Evolutionary conservation across 2,888 invertebrate species (phyloP).

Genomic region (Ethmia dodecea): DNA sequence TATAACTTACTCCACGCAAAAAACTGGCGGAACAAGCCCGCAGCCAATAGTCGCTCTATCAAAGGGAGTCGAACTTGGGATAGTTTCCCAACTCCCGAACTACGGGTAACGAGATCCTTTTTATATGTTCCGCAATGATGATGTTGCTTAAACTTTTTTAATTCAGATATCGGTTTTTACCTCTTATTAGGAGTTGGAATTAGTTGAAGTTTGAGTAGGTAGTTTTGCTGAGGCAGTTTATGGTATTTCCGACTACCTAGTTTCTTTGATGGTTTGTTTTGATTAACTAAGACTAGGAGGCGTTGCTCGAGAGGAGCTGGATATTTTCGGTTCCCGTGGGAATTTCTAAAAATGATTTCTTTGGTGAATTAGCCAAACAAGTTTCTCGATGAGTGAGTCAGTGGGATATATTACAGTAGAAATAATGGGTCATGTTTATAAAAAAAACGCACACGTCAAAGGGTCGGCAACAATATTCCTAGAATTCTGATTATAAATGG

Average conservation of each 20-base stretch:
- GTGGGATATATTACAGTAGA: too few relatives aligned
- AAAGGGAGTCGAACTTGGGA: conserved; percentile 38
- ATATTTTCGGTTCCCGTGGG: background rate
- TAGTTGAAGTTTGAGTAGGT: background rate
- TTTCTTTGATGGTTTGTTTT: background rate
- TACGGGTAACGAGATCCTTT: conserved; percentile 44
- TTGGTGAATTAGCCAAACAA: too few relatives aligned
- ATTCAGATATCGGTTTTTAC: conserved; percentile 18
- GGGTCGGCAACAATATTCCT: too few relatives aligned
- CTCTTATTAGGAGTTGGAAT: background rate
- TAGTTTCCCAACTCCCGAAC: conserved; percentile 37
- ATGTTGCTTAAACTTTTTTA: conserved; percentile 28
- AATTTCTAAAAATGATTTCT: too few relatives aligned
- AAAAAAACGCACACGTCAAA: too few relatives aligned
- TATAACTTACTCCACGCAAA: conserved; percentile 29
- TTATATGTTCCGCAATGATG: conserved; percentile 12
- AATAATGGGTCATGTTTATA: too few relatives aligned
- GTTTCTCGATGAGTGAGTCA: too few relatives aligned
- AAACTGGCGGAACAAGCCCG: conserved; percentile 41
- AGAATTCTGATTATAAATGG: too few relatives aligned
- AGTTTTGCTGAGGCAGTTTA: background rate
- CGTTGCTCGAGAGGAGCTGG: too few relatives aligned
- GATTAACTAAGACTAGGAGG: background rate
- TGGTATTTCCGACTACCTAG: too few relatives aligned
- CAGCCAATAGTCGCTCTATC: conserved; percentile 50